Percentiles rank a stretch among this genome's conserved stretches.
Conservation (phyloP, 1,140 invertebrate genomes). For the Hirudo medicinalis region DNA sequence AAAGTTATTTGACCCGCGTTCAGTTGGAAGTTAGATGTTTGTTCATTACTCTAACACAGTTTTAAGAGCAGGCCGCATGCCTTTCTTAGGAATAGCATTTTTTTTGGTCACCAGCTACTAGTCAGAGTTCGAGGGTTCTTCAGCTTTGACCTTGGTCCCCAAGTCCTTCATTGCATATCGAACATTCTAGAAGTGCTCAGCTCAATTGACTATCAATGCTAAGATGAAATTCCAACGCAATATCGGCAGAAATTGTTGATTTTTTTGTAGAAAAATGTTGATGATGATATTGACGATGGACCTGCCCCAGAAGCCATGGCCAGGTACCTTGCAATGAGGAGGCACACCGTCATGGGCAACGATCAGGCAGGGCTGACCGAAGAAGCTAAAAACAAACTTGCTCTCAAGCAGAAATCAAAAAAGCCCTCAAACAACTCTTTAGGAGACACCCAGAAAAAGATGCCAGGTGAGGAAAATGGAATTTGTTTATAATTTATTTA, state of each 20-base stretch:
- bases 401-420: background rate
- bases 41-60: too few relatives aligned
- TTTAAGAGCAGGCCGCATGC: too few relatives aligned
- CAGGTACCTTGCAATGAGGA: conserved; percentile 49
- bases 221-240: background rate
- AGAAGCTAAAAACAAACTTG: conserved; percentile 5
- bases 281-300: conserved; percentile 44
- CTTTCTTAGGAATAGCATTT: too few relatives aligned
- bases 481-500: too few relatives aligned
- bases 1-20: too few relatives aligned
- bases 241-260: background rate
- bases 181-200: too few relatives aligned
- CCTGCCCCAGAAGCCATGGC: conserved; percentile 38
- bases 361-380: conserved; percentile 5
- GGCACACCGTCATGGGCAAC: conserved; percentile 63
- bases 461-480: background rate
- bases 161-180: too few relatives aligned
- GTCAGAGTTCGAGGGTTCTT: too few relatives aligned
- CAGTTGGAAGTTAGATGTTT: too few relatives aligned
- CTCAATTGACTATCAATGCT: background rate
- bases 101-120: too few relatives aligned
- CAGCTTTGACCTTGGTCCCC: too few relatives aligned
- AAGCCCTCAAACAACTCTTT: background rate
- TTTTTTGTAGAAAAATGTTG: conserved; percentile 27
- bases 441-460: background rate